Conservation (phyloP, 1,140 invertebrate genomes). For the Drosophila willistoni region DNA sequence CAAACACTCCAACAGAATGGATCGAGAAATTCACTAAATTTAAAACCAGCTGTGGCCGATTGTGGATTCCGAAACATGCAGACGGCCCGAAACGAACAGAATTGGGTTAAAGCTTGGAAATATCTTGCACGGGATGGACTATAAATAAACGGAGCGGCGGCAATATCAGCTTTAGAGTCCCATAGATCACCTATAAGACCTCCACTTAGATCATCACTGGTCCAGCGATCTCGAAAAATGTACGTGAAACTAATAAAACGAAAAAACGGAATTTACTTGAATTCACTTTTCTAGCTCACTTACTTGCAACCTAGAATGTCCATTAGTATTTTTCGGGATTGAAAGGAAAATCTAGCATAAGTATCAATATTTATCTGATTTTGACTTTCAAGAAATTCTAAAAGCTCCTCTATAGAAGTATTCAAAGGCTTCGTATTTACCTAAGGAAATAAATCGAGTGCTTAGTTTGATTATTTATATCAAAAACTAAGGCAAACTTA, state of each 20-base stretch:
- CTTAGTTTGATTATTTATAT: not conserved
- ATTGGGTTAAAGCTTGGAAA: constrained; percentile 40
- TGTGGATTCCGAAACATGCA: constrained; percentile 75
- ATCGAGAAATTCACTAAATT: constrained; percentile 62
- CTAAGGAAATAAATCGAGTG: constrained; percentile 1
- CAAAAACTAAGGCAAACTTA: constrained; percentile 4
- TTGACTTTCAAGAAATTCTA: constrained; percentile 34
- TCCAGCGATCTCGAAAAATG: constrained; percentile 67
- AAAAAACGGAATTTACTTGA: too few relatives aligned
- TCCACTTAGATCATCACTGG: constrained; percentile 53
- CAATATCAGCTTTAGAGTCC: constrained; percentile 52
- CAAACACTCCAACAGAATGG: constrained; percentile 73
- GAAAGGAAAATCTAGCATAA: constrained; percentile 51
- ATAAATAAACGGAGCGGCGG: constrained; percentile 48
- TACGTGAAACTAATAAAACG: constrained; percentile 41
- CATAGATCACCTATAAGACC: constrained; percentile 64
- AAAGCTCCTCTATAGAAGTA: constrained; percentile 26
- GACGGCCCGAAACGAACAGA: constrained; percentile 60
- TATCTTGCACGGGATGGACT: constrained; percentile 33
- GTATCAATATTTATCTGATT: constrained; percentile 45
- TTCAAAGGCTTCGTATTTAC: constrained; percentile 44
- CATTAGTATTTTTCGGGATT: constrained; percentile 35
- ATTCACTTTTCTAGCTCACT: not conserved
- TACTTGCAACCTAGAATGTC: constrained; percentile 72
- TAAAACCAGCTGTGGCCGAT: constrained; percentile 49